Conservation (phyloP, 2,113 vertebrate genomes). For the Brachypteracias leptosomus region DNA sequence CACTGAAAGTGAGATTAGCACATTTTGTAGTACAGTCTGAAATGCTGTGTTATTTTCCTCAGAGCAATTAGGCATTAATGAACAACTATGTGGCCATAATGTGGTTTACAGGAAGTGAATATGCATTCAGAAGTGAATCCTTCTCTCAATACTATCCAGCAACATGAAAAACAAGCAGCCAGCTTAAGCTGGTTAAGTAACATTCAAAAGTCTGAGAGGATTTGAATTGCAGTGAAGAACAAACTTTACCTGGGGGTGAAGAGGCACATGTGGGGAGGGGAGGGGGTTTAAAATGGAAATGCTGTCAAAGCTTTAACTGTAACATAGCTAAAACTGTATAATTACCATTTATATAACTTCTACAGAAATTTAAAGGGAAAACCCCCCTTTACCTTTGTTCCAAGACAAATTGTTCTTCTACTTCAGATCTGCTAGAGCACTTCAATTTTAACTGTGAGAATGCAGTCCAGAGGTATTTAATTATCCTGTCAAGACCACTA, state of each 20-base stretch:
- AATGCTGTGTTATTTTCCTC: not conserved
- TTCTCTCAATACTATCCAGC: not conserved
- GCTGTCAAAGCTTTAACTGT: not conserved
- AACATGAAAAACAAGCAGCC: not conserved
- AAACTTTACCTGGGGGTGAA: constrained; percentile 3
- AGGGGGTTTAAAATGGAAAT: constrained; percentile 25
- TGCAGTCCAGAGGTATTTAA: constrained; percentile 63
- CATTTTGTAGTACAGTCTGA: not conserved
- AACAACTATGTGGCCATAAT: not conserved
- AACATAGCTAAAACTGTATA: not conserved
- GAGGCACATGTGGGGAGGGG: not conserved
- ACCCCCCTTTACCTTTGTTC: constrained; percentile 11
- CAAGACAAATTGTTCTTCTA: constrained; percentile 26
- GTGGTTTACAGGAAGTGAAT: not conserved
- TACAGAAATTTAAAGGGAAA: not conserved
- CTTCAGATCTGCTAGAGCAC: constrained; percentile 11
- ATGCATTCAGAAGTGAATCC: constrained; percentile 9
- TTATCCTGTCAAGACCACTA: constrained; percentile 57
- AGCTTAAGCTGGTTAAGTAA: not conserved
- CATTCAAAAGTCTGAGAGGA: not conserved
- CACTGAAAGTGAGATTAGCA: not conserved
- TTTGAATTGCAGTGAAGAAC: not conserved
- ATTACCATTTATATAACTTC: not conserved
- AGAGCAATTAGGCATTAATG: not conserved
- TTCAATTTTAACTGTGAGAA: constrained; percentile 60